Evolutionary conservation across 2,797 vertebrate species (phyloP), one percentile per base, ranked within the genome.

Genomic region (Mormyrus hasselquistii): DNA sequence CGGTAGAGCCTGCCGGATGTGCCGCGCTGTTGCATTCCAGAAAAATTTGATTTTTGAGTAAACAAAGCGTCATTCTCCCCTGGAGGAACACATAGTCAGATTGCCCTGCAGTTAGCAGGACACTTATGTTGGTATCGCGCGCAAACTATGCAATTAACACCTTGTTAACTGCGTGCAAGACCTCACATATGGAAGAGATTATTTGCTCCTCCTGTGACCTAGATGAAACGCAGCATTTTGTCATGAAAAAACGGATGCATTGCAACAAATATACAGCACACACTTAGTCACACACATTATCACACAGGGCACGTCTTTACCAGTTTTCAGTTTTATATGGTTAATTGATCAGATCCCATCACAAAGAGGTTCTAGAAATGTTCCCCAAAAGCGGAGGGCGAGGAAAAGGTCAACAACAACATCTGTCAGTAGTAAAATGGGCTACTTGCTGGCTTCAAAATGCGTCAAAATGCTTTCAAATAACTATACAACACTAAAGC

Each of bases 101-200:
- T 22, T 47, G 62, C 44, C 47, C 59, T 89, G 47, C 47, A 52
- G 57, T 85, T 22, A 82, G 88, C 53, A n/a, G 55, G 44, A 38
- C 29, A 57, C 59, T 19, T 22, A 86, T 16, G 8, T 7, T 29
- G 5, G 22, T 90, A 90, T 89, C 90, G 84, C 89, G 88, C 89
- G 88, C 90, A 88, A 91, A 91, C 91, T 89, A 62, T 82, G 88
- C 90, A 92, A 92, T 92, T 93, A 92, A 93, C 93, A 92, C 91
- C 92, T 93, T 92, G 91, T 93, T 92, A 93, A 93, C 92, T 86
- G 91, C 87, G 22, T 69, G 79, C 73, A 86, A 88, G 91, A 88
- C 89, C 91, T 87, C 87, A 73, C 92, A 93, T 90, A 90, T 92
- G 92, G 92, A 89, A 90, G 59, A 69, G 62, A 91, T 93, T 92